A percentile compares a stretch with the other conserved stretches of the same genome.
phyloP scores from a whole-genome alignment of 2,888 invertebrate species.

The Falcaria lacertinaria region DNA sequence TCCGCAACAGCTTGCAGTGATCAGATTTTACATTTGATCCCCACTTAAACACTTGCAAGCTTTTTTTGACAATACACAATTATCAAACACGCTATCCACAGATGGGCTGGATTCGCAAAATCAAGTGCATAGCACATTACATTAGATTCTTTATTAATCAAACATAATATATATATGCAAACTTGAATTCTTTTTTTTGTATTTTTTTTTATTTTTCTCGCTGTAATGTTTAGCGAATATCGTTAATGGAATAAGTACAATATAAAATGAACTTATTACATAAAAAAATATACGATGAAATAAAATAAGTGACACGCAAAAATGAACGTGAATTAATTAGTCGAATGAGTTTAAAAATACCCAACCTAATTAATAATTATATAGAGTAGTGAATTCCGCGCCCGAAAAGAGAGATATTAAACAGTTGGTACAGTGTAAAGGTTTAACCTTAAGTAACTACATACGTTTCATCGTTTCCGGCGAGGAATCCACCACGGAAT shows the following conservation, averaged over 20 bases:
- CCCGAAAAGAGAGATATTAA: conserved; percentile 29
- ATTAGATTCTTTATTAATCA: conserved; percentile 69
- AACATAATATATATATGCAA: conserved; percentile 73
- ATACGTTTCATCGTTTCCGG: conserved; percentile 48
- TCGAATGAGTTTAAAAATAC: conserved; percentile 63
- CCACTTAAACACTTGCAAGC: conserved; percentile 40
- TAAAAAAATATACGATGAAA: conserved; percentile 52
- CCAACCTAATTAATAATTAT: conserved; percentile 59
- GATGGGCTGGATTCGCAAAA: conserved; percentile 47
- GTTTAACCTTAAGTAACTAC: conserved; percentile 10
- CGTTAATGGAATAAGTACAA: conserved; percentile 77
- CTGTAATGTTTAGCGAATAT: conserved; percentile 72
- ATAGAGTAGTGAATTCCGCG: conserved; percentile 32
- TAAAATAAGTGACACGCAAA: conserved; percentile 52
- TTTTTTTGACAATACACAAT: conserved; percentile 36
- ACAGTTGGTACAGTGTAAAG: conserved; percentile 18
- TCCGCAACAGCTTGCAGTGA: conserved; percentile 38
- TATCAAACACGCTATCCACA: conserved; percentile 44
- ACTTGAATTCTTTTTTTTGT: conserved; percentile 67
- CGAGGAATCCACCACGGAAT: conserved; percentile 37
- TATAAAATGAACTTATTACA: conserved; percentile 70
- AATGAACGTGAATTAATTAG: conserved; percentile 58
- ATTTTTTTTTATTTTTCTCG: conserved; percentile 55
- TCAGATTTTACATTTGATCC: conserved; percentile 34
- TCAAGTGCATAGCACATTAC: conserved; percentile 73